phyloP scores from a whole-genome alignment of 2,888 invertebrate species.

The Scrobipalpa atriplicella region DNA sequence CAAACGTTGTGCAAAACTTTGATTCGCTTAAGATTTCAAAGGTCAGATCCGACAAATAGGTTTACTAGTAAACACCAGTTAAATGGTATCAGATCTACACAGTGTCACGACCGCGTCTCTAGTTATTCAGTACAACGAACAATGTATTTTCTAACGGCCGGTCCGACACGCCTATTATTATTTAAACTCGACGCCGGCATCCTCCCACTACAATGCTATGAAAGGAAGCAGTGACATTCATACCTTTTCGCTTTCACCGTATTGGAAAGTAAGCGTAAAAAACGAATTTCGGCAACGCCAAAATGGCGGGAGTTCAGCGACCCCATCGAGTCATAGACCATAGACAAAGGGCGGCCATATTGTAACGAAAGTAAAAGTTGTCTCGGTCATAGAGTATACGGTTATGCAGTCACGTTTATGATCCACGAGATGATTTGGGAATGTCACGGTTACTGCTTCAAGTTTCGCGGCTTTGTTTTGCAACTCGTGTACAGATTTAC shows the following conservation, averaged over 20 bases:
- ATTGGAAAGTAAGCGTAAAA: conserved; percentile 83
- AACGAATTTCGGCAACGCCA: conserved; percentile 79
- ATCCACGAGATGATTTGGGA: conserved; percentile 77
- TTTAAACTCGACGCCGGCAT: conserved; percentile 60
- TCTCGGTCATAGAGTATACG: conserved; percentile 48
- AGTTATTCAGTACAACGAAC: conserved; percentile 54
- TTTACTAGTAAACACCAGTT: conserved; percentile 3
- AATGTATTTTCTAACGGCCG: conserved; percentile 60
- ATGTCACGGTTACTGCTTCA: conserved; percentile 74
- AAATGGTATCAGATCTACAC: conserved; percentile 23
- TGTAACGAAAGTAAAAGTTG: conserved; percentile 76
- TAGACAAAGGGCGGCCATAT: conserved; percentile 75
- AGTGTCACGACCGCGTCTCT: conserved; percentile 37
- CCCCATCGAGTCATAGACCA: conserved; percentile 68
- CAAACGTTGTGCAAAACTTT: neutral
- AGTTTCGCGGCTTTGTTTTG: conserved; percentile 56
- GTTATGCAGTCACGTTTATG: conserved; percentile 66
- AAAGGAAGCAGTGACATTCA: conserved; percentile 81
- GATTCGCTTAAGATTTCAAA: neutral
- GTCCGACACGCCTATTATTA: conserved; percentile 64
- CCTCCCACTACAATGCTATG: conserved; percentile 77
- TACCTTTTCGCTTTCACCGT: conserved; percentile 81
- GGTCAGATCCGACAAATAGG: neutral
- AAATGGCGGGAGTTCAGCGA: conserved; percentile 73
- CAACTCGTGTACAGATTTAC: conserved; percentile 47